Percentiles rank a stretch among this genome's conserved stretches.
These are phyloP conservation scores for Phoxinus phoxinus DNA, from an alignment of 2,113 vertebrate species.

Conservation along the genomic window DNA sequence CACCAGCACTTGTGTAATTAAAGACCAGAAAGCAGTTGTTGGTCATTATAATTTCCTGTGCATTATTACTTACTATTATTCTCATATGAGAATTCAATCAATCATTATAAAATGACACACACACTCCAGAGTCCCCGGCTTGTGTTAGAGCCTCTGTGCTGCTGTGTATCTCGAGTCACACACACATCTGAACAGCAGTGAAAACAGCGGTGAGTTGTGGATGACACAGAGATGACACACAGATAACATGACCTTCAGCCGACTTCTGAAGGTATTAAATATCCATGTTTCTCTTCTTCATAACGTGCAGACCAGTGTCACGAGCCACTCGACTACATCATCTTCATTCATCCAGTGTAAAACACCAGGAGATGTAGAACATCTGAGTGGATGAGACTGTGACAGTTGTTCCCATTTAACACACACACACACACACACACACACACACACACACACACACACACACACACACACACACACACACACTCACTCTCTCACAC, in stretches of 20 bases:
- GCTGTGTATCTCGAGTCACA: too few species aligned
- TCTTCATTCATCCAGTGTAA: neutral
- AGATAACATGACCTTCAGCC: neutral
- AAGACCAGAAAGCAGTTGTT: too few species aligned
- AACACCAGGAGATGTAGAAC: neutral
- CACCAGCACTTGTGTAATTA: too few species aligned
- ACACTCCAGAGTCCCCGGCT: too few species aligned
- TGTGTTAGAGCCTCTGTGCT: too few species aligned
- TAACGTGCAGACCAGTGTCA: neutral
- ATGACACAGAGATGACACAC: neutral
- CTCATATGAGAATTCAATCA: too few species aligned
- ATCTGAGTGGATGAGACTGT: neutral
- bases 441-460: too few species aligned
- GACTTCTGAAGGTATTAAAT: neutral
- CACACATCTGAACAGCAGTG: neutral
- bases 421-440: neutral
- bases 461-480: neutral
- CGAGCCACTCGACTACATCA: neutral
- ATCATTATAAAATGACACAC: too few species aligned
- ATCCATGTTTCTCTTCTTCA: neutral
- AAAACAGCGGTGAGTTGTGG: neutral
- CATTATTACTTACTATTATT: too few species aligned
- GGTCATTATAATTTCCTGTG: too few species aligned
- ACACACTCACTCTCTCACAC: neutral
- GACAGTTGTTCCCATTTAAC: neutral